Evolutionary conservation across 2,888 invertebrate genomes (phyloP), one percentile per base, ranked within the genome.

Genomic region (Auanema freiburgensis): DNA sequence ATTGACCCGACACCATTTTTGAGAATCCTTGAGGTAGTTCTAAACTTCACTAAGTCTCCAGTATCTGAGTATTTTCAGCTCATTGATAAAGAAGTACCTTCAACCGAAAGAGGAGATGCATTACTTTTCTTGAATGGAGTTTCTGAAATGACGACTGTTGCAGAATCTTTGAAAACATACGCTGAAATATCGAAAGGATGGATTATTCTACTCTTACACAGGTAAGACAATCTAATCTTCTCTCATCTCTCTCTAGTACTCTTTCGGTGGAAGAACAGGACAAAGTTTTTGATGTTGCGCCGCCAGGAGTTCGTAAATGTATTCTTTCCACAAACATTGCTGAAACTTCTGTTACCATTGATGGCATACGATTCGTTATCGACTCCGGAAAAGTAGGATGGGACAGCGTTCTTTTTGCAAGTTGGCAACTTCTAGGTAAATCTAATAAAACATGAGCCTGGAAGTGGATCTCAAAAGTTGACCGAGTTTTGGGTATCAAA

Each of bases 281-380:
- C 84, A 95, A 93, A 87, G 95, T 86, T 8, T 98, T 98, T 84
- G 93, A 96, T 83, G 92, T 93, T 81, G 90, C 96, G 0, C 96
- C 96, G 0, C 92, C 93, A 60, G 92, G 94, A 4, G 89, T 93
- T 2, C 88, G 98, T 59, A 98, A 98, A 84, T 97, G 96, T 84
- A 93, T 98, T 66, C 90, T 98, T 0, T 92, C 95, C 0, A 98
- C 98, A 0, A 98, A 98, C 83, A 97, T 98, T 63, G 96, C 98
- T 0, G 98, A 98, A 87, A 98, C 98, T 0, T 96, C 96, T 0
- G 91, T 98, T 3, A 98, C 98, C 0, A 96, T 98, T 59, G 98
- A 98, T 84, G 97, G 97, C 0, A 91, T 98, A 59, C 88, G 97
- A 80, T 98, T 98, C 86, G 97, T 98, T 0, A 89, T 92, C 0